phyloP scores from a whole-genome alignment of 2,113 vertebrate genomes.

The Lampris incognitus region DNA sequence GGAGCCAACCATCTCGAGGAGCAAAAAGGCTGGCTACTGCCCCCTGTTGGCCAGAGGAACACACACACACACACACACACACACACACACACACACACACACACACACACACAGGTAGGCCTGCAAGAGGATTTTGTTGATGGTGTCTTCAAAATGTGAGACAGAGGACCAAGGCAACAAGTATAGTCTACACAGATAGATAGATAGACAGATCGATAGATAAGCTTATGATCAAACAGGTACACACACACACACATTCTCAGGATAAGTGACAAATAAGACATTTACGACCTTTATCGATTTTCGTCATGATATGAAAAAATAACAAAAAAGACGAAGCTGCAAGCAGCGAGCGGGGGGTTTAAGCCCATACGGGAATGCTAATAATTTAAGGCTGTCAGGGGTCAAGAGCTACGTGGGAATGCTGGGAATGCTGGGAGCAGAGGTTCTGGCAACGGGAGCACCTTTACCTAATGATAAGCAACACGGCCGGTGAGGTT shows the following conservation, averaged over 20 bases:
- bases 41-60: slow-evolving; percentile 67
- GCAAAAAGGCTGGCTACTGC: slow-evolving; percentile 69
- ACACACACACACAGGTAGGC: neutral
- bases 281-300: slow-evolving; percentile 48
- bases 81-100: slow-evolving; percentile 32
- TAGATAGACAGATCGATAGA: slow-evolving; percentile 27
- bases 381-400: slow-evolving; percentile 79
- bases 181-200: neutral
- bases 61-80: neutral
- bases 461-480: slow-evolving; percentile 39
- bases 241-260: slow-evolving; percentile 6
- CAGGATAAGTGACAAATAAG: slow-evolving; percentile 45
- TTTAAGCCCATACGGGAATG: slow-evolving; percentile 75
- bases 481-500: slow-evolving; percentile 21
- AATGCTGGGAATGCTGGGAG: slow-evolving; percentile 73
- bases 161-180: too few relatives aligned
- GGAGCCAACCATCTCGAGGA: neutral
- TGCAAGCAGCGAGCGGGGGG: slow-evolving; percentile 68
- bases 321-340: slow-evolving; percentile 66
- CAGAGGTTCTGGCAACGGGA: slow-evolving; percentile 59
- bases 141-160: too few relatives aligned
- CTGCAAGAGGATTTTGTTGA: neutral
- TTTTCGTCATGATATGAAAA: slow-evolving; percentile 64
- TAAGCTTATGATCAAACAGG: slow-evolving; percentile 32
- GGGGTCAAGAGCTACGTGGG: slow-evolving; percentile 74